phyloP scores from a whole-genome alignment of 2,113 vertebrate species.

The Eonycteris spelaea region DNA sequence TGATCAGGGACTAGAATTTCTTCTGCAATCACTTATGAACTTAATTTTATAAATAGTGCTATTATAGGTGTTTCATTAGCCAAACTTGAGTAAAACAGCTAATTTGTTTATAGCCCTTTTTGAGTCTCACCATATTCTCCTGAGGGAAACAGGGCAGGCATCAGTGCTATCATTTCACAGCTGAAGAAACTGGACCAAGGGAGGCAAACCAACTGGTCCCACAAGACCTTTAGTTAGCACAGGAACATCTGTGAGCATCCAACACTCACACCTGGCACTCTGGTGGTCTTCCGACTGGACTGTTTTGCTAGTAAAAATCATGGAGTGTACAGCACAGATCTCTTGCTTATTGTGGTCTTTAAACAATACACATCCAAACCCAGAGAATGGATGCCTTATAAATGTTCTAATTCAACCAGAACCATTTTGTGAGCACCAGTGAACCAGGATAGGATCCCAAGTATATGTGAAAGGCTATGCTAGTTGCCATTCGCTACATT shows the following conservation, averaged over 20 bases:
- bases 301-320: neutral
- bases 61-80: neutral
- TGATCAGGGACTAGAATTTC: neutral
- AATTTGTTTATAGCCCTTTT: neutral
- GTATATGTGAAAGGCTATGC: neutral
- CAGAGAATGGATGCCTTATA: neutral
- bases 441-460: neutral
- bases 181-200: neutral
- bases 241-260: neutral
- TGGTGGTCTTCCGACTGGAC: neutral
- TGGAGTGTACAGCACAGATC: neutral
- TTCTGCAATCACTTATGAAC: neutral
- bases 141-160: neutral
- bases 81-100: neutral
- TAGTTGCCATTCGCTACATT: neutral
- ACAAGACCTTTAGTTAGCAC: neutral
- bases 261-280: neutral
- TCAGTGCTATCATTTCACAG: neutral
- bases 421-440: neutral
- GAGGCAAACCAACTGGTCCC: neutral
- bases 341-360: neutral
- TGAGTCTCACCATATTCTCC: neutral
- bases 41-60: neutral
- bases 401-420: neutral
- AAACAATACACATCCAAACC: neutral